A percentile compares a stretch with the other conserved stretches of the same genome.
Conservation (phyloP, 2,113 vertebrate species). For the Aythya baeri region DNA sequence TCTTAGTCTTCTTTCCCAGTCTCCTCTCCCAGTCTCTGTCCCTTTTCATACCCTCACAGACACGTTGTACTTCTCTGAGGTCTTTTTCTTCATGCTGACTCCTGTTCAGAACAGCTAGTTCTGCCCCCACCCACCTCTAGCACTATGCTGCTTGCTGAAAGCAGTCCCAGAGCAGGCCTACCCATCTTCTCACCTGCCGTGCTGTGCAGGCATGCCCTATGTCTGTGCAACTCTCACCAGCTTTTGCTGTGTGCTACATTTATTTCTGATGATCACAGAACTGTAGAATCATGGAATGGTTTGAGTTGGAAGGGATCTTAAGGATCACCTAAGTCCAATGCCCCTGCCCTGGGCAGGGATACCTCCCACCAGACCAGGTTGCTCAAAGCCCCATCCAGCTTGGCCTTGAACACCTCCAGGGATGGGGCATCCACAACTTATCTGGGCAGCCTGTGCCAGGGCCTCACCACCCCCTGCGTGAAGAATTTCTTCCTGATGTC, state of each 20-base stretch:
- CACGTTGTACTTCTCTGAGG: background rate
- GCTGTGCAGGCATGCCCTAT: accelerated
- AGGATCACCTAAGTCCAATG: too few species aligned
- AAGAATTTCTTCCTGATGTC: too few species aligned
- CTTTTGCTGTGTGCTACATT: background rate
- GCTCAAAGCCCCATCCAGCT: too few species aligned
- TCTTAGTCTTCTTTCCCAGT: background rate
- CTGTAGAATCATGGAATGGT: too few species aligned
- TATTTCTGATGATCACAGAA: background rate
- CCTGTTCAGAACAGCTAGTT: background rate
- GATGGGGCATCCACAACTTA: too few species aligned
- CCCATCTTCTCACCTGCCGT: background rate
- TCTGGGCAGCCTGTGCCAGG: too few species aligned
- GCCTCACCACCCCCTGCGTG: too few species aligned
- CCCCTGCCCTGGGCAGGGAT: too few species aligned
- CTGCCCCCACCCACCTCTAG: background rate
- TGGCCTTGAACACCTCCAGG: too few species aligned
- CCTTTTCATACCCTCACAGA: background rate
- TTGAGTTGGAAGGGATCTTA: too few species aligned
- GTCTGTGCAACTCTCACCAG: background rate
- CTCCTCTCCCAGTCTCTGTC: background rate
- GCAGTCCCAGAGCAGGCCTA: accelerated
- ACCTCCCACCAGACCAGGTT: too few species aligned
- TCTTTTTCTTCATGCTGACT: background rate
- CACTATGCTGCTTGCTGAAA: background rate